Evolutionary conservation across 2,113 vertebrate genomes (phyloP).

Genomic region (Excalfactoria chinensis): DNA sequence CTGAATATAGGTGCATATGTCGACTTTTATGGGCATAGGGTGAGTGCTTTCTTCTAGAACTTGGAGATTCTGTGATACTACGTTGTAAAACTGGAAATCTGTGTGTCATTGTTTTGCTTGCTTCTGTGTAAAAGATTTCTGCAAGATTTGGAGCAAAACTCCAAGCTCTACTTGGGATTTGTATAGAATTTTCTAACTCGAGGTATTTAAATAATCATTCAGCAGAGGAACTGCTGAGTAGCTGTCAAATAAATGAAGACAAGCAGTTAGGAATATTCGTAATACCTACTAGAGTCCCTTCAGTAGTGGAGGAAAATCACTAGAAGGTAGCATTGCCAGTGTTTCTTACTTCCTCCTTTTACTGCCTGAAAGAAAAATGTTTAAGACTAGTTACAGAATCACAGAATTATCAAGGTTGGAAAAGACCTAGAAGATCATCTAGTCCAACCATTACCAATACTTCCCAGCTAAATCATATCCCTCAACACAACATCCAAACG

Average conservation of each 20-base stretch:
- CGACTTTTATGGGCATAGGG: neutral
- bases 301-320: neutral
- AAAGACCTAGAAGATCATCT: too few species aligned
- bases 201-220: neutral
- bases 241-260: neutral
- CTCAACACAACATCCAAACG: too few species aligned
- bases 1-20: neutral
- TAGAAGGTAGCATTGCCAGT: neutral
- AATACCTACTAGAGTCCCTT: neutral
- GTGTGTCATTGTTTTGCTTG: fast-evolving
- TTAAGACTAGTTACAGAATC: neutral
- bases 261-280: neutral
- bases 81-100: neutral
- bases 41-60: neutral
- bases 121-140: neutral
- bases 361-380: neutral
- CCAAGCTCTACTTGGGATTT: neutral
- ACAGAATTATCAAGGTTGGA: too few species aligned
- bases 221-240: neutral
- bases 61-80: neutral
- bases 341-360: neutral
- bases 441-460: too few species aligned
- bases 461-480: too few species aligned
- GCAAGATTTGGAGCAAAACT: neutral
- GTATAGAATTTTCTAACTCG: neutral